These are phyloP conservation scores for Phalacrocorax aristotelis DNA, from an alignment of 2,113 vertebrate species.

Conservation along the genomic window DNA sequence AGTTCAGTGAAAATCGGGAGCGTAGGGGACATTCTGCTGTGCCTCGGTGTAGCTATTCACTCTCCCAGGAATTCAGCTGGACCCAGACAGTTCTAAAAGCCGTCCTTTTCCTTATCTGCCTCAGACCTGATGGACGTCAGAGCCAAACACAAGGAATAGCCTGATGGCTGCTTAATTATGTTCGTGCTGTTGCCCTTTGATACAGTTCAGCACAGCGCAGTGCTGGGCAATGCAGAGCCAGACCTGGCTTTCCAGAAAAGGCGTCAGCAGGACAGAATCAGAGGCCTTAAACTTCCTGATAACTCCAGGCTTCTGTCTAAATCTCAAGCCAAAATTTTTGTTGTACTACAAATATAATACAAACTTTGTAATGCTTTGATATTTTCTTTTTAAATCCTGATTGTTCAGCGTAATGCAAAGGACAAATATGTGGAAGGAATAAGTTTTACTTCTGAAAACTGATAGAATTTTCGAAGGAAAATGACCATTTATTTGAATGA, in stretches of 20 bases:
- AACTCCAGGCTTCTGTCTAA: not conserved
- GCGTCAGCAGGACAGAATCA: not conserved
- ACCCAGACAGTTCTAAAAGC: not conserved
- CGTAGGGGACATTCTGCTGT: not conserved
- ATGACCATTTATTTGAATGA: not conserved
- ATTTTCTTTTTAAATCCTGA: not conserved
- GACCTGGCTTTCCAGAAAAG: not conserved
- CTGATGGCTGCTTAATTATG: not conserved
- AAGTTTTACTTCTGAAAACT: not conserved
- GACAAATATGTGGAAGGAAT: not conserved
- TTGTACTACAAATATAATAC: not conserved
- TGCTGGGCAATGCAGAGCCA: no score
- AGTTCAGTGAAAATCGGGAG: not conserved
- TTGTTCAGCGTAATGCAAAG: not conserved
- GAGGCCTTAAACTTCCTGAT: not conserved
- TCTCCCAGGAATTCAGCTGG: not conserved
- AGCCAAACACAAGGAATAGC: not conserved
- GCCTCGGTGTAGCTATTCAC: rapidly evolving
- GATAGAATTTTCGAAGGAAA: not conserved
- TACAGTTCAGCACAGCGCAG: not conserved
- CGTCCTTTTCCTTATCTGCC: not conserved
- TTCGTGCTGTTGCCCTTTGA: not conserved
- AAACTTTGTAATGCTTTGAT: not conserved
- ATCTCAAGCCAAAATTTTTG: not conserved
- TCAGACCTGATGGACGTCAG: not conserved